phyloP scores from a whole-genome alignment of 2,797 vertebrate genomes.

The Dendrocincla fuliginosa region DNA sequence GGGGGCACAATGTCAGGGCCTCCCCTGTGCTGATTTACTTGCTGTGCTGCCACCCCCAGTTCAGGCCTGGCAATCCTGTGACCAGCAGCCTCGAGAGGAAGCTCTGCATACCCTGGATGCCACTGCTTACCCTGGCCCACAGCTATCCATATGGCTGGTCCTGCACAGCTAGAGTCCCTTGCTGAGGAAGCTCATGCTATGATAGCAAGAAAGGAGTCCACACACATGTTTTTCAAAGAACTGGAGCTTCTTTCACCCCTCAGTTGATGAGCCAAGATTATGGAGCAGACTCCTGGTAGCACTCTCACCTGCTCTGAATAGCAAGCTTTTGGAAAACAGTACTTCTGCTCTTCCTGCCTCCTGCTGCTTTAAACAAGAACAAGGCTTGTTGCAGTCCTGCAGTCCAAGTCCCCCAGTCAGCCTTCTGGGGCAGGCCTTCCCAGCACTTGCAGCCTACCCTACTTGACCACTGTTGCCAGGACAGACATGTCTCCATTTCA shows the following conservation, averaged over 20 bases:
- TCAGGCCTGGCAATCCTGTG: accelerated
- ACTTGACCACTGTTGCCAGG: neutral
- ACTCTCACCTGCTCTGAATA: neutral
- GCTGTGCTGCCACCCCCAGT: neutral
- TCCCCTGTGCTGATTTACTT: neutral
- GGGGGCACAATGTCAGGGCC: neutral
- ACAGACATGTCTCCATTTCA: neutral
- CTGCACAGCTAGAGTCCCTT: accelerated
- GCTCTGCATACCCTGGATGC: neutral
- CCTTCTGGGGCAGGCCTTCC: neutral
- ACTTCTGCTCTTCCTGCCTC: neutral
- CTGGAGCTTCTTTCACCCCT: neutral
- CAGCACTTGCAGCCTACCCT: neutral
- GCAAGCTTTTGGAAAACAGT: neutral
- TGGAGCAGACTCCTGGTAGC: neutral
- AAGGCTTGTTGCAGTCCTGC: neutral
- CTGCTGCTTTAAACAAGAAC: neutral
- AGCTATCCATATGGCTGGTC: neutral
- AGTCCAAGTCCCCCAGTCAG: neutral
- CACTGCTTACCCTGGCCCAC: neutral
- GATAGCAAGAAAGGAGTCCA: neutral
- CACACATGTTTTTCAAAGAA: neutral
- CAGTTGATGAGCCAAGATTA: neutral
- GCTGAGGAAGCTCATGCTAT: neutral
- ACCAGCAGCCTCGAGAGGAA: neutral